Percentiles rank a stretch among this genome's conserved stretches.
These are phyloP conservation scores for Desoria tigrina DNA, from an alignment of 2,888 invertebrate genomes.

Conservation along the genomic window DNA sequence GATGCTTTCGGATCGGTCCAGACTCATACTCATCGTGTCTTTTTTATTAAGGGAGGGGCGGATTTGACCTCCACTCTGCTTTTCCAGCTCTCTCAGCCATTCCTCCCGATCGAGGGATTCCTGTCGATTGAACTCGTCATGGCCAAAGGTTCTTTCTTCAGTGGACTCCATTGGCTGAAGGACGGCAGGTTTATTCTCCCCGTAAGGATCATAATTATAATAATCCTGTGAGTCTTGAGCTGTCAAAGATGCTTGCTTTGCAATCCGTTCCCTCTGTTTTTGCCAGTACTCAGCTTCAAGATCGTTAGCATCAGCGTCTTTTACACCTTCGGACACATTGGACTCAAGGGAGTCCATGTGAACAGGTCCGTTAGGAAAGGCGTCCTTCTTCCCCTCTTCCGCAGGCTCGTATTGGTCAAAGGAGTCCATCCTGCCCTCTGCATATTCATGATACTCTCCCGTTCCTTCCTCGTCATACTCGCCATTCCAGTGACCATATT, in stretches of 20 bases:
- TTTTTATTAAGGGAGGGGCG: slow-evolving; percentile 40
- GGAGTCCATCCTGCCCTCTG: not conserved
- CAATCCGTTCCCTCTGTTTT: slow-evolving; percentile 51
- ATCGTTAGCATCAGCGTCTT: slow-evolving; percentile 49
- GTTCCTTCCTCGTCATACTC: slow-evolving; percentile 25
- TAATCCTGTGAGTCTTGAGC: slow-evolving; percentile 39
- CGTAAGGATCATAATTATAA: slow-evolving; percentile 45
- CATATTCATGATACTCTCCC: slow-evolving; percentile 22
- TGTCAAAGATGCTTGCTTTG: slow-evolving; percentile 47
- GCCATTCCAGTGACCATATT: slow-evolving; percentile 27
- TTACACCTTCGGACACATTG: slow-evolving; percentile 45
- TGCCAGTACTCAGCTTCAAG: slow-evolving; percentile 54
- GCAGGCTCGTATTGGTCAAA: slow-evolving; percentile 33
- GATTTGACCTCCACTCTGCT: slow-evolving; percentile 37
- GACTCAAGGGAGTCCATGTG: slow-evolving; percentile 53
- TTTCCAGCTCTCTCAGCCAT: slow-evolving; percentile 44
- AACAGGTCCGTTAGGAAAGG: slow-evolving; percentile 44
- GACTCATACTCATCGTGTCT: slow-evolving; percentile 39
- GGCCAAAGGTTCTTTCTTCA: slow-evolving; percentile 38
- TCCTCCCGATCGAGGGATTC: slow-evolving; percentile 49
- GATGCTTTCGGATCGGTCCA: slow-evolving; percentile 43
- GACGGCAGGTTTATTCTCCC: slow-evolving; percentile 28
- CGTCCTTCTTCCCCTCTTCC: slow-evolving; percentile 35
- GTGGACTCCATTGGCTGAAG: slow-evolving; percentile 30
- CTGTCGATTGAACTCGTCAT: slow-evolving; percentile 46